Evolutionary conservation across 2,797 vertebrate species (phyloP).

Genomic region (Apodemus agrarius): DNA sequence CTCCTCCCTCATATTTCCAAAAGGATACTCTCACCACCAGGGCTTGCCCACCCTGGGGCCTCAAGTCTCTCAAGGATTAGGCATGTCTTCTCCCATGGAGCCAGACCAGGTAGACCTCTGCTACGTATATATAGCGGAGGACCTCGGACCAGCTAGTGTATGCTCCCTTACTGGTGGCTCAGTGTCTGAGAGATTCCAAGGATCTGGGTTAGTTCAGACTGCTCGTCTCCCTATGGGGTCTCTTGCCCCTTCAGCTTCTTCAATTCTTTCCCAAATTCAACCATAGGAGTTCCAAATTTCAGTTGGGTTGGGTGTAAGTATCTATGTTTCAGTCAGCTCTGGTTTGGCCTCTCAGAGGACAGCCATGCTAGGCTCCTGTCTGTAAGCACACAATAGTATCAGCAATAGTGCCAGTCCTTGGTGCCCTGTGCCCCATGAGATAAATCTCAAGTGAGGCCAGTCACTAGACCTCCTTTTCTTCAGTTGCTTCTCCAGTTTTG

Average conservation of each 20-base stretch:
- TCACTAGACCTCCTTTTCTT: not conserved
- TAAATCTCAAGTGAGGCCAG: not conserved
- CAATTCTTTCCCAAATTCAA: not conserved
- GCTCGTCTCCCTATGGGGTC: not conserved
- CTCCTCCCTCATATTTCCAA: not conserved
- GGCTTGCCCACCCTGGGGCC: too few relatives aligned
- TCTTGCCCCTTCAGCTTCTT: not conserved
- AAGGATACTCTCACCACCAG: too few relatives aligned
- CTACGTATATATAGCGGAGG: too few relatives aligned
- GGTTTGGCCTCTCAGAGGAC: not conserved
- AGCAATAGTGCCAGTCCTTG: not conserved
- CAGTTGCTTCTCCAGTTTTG: not conserved
- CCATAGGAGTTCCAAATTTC: not conserved
- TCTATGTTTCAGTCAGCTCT: not conserved
- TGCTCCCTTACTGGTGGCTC: too few relatives aligned
- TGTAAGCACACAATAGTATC: not conserved
- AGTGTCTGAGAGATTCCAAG: not conserved
- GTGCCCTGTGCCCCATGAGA: not conserved
- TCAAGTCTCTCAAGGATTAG: not conserved
- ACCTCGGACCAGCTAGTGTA: not conserved
- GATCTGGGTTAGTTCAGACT: not conserved
- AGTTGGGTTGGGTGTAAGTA: too few relatives aligned
- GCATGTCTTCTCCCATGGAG: not conserved
- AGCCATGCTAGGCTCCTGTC: not conserved
- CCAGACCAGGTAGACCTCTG: not conserved